Base-by-base conservation (phyloP, 2,888 invertebrate genomes). In the Drosophila dives region DNA sequence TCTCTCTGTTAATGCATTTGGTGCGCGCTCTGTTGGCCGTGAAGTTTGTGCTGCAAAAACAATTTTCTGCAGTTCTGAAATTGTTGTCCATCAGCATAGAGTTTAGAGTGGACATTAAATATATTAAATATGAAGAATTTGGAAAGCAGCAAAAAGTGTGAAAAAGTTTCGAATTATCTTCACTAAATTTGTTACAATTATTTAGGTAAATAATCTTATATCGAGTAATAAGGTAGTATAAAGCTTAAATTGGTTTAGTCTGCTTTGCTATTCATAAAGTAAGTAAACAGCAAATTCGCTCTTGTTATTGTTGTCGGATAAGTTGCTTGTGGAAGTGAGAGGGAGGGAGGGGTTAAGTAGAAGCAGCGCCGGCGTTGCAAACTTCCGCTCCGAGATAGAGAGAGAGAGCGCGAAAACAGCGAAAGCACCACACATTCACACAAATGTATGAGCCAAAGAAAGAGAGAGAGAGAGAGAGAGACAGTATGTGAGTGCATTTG, bases 11-110 rank as follows among this genome's bases (percentile, higher is more conserved):
- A 89, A 76, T 81, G 76, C 76, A 74, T 81, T 64, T 69, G 59
- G 50, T 59, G 61, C 67, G 75, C 73, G 81, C 81, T 88, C 83
- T 80, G 79, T 75, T 89, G 86, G 86, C 86, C 86, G 75, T 86
- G 89, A 87, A 89, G 88, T 76, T 69, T 53, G 54, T 80, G 68
- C 76, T 71, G 80, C 80, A 69, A 85, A 83, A 74, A 69, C 49
- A 63, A n/a, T 81, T 75, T 62, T 72, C 54, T 72, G 80, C 64
- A 58, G 54, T 54, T 54, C 58, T 71, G 64, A 56, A 66, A 66
- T 62, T 67, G 58, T 62, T 80, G 69, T 23, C 55, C 69, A 72
- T 77, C 69, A 64, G 73, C 48, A 53, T 76, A 58, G 45, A 66
- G 72, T 68, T 80, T 76, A 64, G 66, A 67, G 80, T 86, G 77